Base-by-base conservation (phyloP, 1,140 invertebrate species). In the Pseudachorutes palmiensis region DNA sequence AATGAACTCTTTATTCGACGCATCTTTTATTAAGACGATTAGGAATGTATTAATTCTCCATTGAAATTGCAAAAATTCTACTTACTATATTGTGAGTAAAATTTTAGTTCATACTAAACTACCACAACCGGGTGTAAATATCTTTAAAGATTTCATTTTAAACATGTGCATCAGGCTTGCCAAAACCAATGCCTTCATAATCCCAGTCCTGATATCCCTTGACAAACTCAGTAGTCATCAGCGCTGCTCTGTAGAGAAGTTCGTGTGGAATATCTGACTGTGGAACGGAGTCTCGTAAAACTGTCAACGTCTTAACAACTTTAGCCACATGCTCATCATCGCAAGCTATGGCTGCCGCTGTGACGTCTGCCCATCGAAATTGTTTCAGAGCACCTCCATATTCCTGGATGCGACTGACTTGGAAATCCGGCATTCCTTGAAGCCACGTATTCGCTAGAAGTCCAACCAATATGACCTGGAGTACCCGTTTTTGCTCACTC, bases 321-420 rank as follows among this genome's bases (percentile, higher is more conserved):
- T 65, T 65, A 5, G 28, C 28, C 2, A 65, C 26, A 57, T 65
- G 63, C 16, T 65, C 63, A 22, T 65, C 63, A 28, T 59, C 32
- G 9, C 3, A 29, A 5, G 57, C 41, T 12, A 59, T 57, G 5
- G 63, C 41, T 14, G 5, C 2, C 31, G 14, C 30, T 12, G 28
- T 26, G 12, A 65, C 9, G 5, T 12, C 19, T 3, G 5, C 9
- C 48, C 41, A 65, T 9, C 12, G 2, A 28, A 65, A 2, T 28
- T 63, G 5, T 22, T 45, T 36, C 12, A 24, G 24, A 19, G 51
- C 5, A 19, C 12, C 51, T 5, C 24, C 12, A 55, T 12, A 55
- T 24, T 16, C 24, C 5, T 14, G 5, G 24, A 55, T 55, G 12
- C 24, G 12, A 3, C 24, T 26, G 24, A 45, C 9, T 19, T 24